A percentile compares a stretch with the other conserved stretches of the same genome.
Evolutionary conservation across 2,113 vertebrate species (phyloP).

Genomic region (Syngnathoides biaculeatus): DNA sequence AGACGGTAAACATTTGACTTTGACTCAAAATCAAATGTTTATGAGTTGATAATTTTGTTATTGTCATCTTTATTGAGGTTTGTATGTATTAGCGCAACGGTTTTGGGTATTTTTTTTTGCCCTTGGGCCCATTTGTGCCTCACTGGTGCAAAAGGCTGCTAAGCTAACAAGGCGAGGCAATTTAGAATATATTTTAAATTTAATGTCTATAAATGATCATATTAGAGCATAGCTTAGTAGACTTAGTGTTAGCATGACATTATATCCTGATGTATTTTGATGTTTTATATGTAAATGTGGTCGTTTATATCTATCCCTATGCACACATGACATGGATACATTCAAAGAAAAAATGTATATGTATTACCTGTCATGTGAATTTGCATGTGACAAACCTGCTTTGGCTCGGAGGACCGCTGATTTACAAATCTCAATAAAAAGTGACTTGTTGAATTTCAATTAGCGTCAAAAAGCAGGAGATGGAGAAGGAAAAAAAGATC

Average conservation of each 20-base stretch:
- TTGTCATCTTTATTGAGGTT: neutral
- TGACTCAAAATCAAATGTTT: neutral
- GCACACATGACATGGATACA: neutral
- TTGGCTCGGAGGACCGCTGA: slow-evolving; percentile 38
- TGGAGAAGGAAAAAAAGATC: neutral
- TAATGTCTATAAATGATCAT: too few relatives aligned
- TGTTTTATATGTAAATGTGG: neutral
- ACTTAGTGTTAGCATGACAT: neutral
- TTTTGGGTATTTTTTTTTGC: too few relatives aligned
- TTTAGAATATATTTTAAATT: too few relatives aligned
- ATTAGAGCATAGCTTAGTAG: too few relatives aligned
- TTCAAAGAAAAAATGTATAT: slow-evolving; percentile 1
- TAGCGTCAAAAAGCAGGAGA: slow-evolving; percentile 39
- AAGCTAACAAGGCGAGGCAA: too few relatives aligned
- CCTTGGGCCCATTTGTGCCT: too few relatives aligned
- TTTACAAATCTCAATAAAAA: slow-evolving; percentile 55
- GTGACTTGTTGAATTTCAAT: slow-evolving; percentile 67
- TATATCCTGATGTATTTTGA: neutral
- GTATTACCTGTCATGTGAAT: slow-evolving; percentile 5
- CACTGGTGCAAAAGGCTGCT: too few relatives aligned
- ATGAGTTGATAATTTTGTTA: neutral
- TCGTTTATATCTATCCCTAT: neutral
- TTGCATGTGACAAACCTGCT: slow-evolving; percentile 43
- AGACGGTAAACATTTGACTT: slow-evolving; percentile 67
- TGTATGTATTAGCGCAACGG: neutral